Evolutionary conservation across 2,113 vertebrate genomes (phyloP).

Genomic region (Pongo abelii): DNA sequence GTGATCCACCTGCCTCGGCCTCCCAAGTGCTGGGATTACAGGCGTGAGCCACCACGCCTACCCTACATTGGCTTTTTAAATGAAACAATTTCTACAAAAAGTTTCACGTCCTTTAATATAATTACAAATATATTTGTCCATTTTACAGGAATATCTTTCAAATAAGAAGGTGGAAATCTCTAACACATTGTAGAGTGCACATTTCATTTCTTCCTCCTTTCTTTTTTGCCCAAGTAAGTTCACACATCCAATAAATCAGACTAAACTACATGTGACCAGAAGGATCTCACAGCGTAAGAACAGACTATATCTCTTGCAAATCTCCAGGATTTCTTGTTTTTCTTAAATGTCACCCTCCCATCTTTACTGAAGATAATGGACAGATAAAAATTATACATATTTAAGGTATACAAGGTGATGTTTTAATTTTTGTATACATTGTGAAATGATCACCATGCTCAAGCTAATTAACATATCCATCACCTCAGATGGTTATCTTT

Average conservation of each 20-base stretch:
- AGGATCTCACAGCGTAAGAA: not conserved
- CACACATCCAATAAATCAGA: not conserved
- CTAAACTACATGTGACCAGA: not conserved
- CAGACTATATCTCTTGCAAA: not conserved
- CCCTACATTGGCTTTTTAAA: not conserved
- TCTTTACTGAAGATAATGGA: not conserved
- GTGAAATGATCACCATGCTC: not conserved
- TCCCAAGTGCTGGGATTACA: too few species aligned
- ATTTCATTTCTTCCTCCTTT: slow-evolving; percentile 7
- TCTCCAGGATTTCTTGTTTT: not conserved
- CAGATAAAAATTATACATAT: not conserved
- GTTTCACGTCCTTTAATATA: slow-evolving; percentile 30
- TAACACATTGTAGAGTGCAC: not conserved
- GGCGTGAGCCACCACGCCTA: too few species aligned
- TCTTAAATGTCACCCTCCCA: not conserved
- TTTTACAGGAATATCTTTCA: not conserved
- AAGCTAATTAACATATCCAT: not conserved
- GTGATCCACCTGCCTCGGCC: too few species aligned
- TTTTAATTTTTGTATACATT: not conserved
- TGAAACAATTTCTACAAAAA: not conserved
- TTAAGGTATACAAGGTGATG: not conserved
- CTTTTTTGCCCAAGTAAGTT: not conserved
- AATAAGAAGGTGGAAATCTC: not conserved
- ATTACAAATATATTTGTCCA: not conserved
- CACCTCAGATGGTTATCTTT: not conserved